Evolutionary conservation across 2,888 invertebrate genomes (phyloP).

Genomic region (Xanthorhoe spadicearia): DNA sequence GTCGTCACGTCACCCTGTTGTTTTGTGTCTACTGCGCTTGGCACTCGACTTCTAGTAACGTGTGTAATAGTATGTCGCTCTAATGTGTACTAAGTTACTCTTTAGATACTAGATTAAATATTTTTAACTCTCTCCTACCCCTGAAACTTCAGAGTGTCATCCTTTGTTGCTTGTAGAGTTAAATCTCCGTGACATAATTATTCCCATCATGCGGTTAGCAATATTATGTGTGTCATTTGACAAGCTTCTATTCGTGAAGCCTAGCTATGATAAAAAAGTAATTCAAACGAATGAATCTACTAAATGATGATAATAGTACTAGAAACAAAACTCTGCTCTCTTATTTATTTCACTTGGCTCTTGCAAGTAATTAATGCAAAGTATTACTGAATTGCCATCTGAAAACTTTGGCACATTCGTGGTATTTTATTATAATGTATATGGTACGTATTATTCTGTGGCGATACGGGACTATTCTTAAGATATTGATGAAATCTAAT

Average conservation of each 20-base stretch:
- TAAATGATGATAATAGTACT: neutral
- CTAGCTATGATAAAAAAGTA: too few relatives aligned
- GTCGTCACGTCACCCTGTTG: constrained; percentile 45
- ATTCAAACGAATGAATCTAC: neutral
- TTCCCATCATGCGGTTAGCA: neutral
- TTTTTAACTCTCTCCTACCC: neutral
- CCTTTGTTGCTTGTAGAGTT: neutral
- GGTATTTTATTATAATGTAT: constrained; percentile 5
- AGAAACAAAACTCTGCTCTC: constrained; percentile 6
- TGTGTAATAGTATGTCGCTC: constrained; percentile 22
- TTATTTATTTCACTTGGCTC: constrained; percentile 20
- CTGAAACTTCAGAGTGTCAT: neutral
- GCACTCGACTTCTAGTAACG: constrained; percentile 39
- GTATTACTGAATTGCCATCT: constrained; percentile 7
- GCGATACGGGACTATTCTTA: neutral
- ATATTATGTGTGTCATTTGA: neutral
- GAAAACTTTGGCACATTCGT: constrained; percentile 26
- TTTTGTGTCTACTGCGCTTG: constrained; percentile 48
- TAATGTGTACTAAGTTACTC: neutral
- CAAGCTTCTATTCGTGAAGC: neutral
- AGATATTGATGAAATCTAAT: neutral
- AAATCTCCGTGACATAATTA: neutral
- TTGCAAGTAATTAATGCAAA: neutral
- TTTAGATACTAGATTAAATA: neutral
- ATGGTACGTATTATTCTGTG: neutral